These are phyloP conservation scores for Hippocampus guttulatus DNA, from an alignment of 2,113 vertebrate genomes.

Conservation along the genomic window DNA sequence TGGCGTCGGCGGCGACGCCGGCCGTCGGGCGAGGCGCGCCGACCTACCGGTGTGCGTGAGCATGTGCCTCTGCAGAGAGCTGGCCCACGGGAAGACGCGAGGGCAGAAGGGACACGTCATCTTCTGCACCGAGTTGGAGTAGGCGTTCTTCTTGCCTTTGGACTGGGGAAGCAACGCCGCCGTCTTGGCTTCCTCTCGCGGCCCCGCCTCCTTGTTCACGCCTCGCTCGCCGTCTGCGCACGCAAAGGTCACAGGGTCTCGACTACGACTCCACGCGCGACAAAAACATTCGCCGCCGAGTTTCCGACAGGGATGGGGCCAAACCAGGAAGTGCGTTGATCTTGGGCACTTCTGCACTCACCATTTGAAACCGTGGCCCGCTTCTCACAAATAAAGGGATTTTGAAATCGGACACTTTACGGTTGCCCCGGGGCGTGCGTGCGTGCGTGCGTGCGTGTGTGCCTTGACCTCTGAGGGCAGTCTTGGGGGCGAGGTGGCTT, in stretches of 20 bases:
- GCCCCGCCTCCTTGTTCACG: conserved; percentile 65
- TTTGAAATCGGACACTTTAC: too few relatives aligned
- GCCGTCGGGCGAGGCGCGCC: too few relatives aligned
- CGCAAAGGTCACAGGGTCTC: conserved; percentile 15
- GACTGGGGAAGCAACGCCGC: conserved; percentile 37
- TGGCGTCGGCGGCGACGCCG: not conserved
- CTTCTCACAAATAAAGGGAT: too few relatives aligned
- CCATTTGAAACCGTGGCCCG: too few relatives aligned
- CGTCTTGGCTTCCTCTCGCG: conserved; percentile 66
- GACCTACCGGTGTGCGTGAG: conserved; percentile 89
- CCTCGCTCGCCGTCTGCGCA: conserved; percentile 52
- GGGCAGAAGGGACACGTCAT: conserved; percentile 92
- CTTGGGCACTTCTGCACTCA: too few relatives aligned
- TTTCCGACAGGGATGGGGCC: too few relatives aligned
- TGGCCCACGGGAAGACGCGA: conserved; percentile 90
- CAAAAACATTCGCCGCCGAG: too few relatives aligned
- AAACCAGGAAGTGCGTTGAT: too few relatives aligned
- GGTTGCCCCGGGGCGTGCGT: not conserved
- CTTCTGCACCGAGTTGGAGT: conserved; percentile 89
- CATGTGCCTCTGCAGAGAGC: conserved; percentile 92
- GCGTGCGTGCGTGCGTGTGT: not conserved
- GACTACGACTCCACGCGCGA: not conserved
- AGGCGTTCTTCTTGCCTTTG: conserved; percentile 85
- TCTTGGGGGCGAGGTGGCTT: conserved; percentile 70
- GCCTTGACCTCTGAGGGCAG: conserved; percentile 48